Evolutionary conservation across 2,888 invertebrate species (phyloP).

Genomic region (Tipula confusa): DNA sequence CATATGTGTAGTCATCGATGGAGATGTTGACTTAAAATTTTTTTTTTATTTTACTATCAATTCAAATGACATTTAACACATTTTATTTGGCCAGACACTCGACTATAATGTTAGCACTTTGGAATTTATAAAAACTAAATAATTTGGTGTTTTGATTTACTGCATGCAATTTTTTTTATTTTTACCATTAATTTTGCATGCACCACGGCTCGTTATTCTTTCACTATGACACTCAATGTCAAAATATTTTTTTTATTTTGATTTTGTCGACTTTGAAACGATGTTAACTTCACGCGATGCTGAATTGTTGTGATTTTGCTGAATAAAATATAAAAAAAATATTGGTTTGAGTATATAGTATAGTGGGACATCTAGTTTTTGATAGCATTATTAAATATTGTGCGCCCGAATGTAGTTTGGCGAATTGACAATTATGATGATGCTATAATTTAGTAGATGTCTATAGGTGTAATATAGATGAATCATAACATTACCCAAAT

Average conservation of each 20-base stretch:
- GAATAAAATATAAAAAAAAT: background rate
- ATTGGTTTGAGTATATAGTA: background rate
- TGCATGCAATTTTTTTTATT: no score
- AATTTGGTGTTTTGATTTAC: background rate
- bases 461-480: no score
- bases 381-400: no score
- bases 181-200: background rate
- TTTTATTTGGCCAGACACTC: background rate
- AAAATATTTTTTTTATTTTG: background rate
- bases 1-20: background rate
- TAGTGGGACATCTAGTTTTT: background rate
- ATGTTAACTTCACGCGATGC: background rate
- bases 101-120: no score
- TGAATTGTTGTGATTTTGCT: background rate
- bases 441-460: no score
- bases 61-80: background rate
- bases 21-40: background rate
- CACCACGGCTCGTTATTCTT: background rate
- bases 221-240: background rate
- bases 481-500: no score
- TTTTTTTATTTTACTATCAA: background rate
- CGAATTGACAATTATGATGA: no score
- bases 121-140: background rate
- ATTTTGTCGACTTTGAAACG: background rate
- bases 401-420: no score